These are phyloP conservation scores for Coecobrya sp. DNA, from an alignment of 2,888 invertebrate genomes.

Conservation along the genomic window DNA sequence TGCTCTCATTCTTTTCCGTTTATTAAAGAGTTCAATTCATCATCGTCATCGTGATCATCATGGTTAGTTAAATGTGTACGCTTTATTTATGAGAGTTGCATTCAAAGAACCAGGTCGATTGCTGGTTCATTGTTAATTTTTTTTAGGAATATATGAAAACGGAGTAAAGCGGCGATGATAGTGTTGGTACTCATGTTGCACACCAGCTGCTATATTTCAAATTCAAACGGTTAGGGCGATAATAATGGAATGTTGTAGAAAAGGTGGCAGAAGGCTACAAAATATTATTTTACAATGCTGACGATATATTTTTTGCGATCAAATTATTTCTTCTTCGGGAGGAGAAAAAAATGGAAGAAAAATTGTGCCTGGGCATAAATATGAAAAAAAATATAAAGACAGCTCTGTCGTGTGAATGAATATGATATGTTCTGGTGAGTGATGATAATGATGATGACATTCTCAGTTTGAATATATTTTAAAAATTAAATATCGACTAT, in stretches of 20 bases:
- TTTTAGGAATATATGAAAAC: background rate
- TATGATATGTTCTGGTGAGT: background rate
- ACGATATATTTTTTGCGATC: background rate
- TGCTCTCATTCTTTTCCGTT: background rate
- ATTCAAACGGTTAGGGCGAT: background rate
- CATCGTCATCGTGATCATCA: conserved; percentile 6
- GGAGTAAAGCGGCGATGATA: background rate
- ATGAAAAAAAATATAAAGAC: background rate
- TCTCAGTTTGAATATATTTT: too few relatives aligned
- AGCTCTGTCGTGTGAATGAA: background rate
- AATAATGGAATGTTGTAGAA: too few relatives aligned
- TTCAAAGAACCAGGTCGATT: conserved; percentile 42
- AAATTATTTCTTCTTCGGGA: background rate
- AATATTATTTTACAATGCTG: too few relatives aligned
- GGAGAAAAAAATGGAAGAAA: background rate
- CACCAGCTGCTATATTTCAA: conserved; percentile 16
- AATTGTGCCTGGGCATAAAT: background rate
- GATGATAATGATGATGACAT: background rate
- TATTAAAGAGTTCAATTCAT: conserved; percentile 18
- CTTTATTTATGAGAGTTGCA: conserved; percentile 18
- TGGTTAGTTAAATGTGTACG: conserved; percentile 7
- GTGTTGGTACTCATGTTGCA: too few relatives aligned
- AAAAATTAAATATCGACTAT: too few relatives aligned
- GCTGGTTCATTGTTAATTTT: background rate
- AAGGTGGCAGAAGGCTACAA: too few relatives aligned